Conservation (phyloP, 2,888 invertebrate genomes). For the Heliconius erato region DNA sequence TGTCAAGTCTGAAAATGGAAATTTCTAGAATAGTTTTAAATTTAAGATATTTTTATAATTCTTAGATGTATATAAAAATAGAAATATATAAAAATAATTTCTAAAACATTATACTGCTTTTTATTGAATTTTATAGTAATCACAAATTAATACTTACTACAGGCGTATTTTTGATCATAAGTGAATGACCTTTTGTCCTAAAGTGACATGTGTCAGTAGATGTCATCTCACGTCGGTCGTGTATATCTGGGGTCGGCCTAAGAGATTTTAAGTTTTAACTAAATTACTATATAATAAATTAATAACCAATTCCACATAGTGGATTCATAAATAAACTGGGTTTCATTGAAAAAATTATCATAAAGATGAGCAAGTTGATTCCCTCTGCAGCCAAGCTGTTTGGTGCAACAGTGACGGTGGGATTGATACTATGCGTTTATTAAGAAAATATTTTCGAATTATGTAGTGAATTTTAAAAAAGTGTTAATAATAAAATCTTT, state of each 20-base stretch:
- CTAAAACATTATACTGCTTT: background rate
- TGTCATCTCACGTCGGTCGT: slow-evolving; percentile 26
- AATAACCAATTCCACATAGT: slow-evolving; percentile 56
- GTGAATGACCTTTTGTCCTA: slow-evolving; percentile 51
- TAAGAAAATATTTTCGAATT: slow-evolving; percentile 26
- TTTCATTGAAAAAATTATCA: slow-evolving; percentile 65
- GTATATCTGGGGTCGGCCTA: slow-evolving; percentile 46
- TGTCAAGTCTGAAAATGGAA: slow-evolving; percentile 24
- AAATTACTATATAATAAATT: slow-evolving; percentile 27
- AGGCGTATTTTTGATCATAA: slow-evolving; percentile 37
- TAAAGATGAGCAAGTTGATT: slow-evolving; percentile 78
- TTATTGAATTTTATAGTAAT: background rate
- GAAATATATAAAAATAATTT: background rate
- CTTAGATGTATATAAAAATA: no score
- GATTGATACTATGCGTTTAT: slow-evolving; percentile 54
- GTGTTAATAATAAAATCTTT: slow-evolving; percentile 26
- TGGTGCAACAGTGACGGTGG: slow-evolving; percentile 68
- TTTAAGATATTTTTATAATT: background rate
- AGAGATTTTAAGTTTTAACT: slow-evolving; percentile 34
- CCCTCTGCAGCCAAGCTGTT: slow-evolving; percentile 74
- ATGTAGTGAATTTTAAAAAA: slow-evolving; percentile 17
- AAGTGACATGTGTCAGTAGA: slow-evolving; percentile 41
- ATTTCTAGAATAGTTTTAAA: slow-evolving; percentile 25
- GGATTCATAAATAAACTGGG: slow-evolving; percentile 76
- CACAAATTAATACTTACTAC: background rate